Evolutionary conservation across 2,113 vertebrate genomes (phyloP).

Genomic region (Riparia riparia): DNA sequence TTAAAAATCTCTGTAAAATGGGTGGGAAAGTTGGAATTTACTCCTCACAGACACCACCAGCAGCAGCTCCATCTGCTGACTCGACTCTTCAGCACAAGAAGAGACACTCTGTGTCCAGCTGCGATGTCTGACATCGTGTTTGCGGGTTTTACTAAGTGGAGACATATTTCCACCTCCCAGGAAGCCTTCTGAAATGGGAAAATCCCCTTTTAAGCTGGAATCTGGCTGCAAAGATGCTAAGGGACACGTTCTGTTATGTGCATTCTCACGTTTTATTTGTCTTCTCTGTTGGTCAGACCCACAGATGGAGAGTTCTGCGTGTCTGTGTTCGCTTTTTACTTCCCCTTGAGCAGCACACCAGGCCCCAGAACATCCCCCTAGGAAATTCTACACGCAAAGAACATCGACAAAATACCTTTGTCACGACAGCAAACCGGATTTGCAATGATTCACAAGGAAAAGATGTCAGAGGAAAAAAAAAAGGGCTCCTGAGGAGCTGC

Average conservation of each 20-base stretch:
- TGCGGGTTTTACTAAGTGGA: not conserved
- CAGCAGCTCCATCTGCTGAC: not conserved
- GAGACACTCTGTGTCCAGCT: not conserved
- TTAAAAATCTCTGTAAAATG: not conserved
- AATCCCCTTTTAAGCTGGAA: not conserved
- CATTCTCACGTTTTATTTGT: not conserved
- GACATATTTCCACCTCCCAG: not conserved
- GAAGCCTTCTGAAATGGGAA: not conserved
- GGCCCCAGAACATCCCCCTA: not conserved
- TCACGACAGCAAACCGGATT: not conserved
- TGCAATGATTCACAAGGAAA: no score
- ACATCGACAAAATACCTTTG: accelerated
- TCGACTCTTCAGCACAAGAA: not conserved
- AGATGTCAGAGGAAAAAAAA: not conserved
- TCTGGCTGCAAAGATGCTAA: not conserved
- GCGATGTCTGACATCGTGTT: not conserved
- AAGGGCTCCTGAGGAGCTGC: not conserved
- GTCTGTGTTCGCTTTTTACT: not conserved
- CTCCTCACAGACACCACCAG: not conserved
- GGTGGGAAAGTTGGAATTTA: not conserved
- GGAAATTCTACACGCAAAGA: not conserved
- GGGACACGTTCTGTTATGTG: accelerated
- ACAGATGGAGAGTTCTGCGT: not conserved
- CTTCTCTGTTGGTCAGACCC: not conserved
- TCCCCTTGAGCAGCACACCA: not conserved